Percentiles rank a stretch among this genome's conserved stretches.
These are phyloP conservation scores for Euwallacea fornicatus DNA, from an alignment of 1,140 invertebrate genomes.

Conservation along the genomic window DNA sequence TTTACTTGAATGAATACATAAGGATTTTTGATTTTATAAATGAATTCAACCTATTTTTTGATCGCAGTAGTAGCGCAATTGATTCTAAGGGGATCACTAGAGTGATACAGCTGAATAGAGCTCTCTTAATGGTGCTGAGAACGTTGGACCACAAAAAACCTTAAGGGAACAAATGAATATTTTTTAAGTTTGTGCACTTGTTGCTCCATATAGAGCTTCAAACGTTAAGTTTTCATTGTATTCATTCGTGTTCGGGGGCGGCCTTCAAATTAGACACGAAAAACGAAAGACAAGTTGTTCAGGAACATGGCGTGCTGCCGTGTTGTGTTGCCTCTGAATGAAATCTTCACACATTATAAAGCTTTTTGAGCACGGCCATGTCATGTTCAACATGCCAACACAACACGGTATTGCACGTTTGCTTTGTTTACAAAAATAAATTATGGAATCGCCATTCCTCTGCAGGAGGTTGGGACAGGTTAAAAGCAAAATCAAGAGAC, in stretches of 20 bases:
- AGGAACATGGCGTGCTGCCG: conserved; percentile 33
- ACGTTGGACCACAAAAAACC: too few species aligned
- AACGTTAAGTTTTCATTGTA: conserved; percentile 38
- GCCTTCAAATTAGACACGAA: conserved; percentile 37
- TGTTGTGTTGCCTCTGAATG: conserved; percentile 35
- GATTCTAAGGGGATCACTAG: too few species aligned
- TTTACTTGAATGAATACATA: too few species aligned
- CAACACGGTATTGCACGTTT: conserved; percentile 32
- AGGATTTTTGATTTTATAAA: too few species aligned
- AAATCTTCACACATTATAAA: conserved; percentile 38
- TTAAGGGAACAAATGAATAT: too few species aligned
- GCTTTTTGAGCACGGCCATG: conserved; percentile 33
- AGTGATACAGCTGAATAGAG: too few species aligned
- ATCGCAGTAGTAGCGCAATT: too few species aligned
- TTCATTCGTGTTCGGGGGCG: conserved; percentile 40
- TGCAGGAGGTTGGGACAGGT: conserved; percentile 17
- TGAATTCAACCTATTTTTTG: too few species aligned
- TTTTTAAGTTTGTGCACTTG: not conserved
- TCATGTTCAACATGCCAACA: conserved; percentile 34
- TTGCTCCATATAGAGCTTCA: not conserved
- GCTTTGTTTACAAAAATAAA: conserved; percentile 34
- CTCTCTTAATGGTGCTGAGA: too few species aligned
- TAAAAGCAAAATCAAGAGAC: conserved; percentile 3
- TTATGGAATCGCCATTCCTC: conserved; percentile 12
- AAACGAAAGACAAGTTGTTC: conserved; percentile 36